Evolutionary conservation across 2,797 vertebrate species (phyloP).

Genomic region (Dermochelys coriacea): DNA sequence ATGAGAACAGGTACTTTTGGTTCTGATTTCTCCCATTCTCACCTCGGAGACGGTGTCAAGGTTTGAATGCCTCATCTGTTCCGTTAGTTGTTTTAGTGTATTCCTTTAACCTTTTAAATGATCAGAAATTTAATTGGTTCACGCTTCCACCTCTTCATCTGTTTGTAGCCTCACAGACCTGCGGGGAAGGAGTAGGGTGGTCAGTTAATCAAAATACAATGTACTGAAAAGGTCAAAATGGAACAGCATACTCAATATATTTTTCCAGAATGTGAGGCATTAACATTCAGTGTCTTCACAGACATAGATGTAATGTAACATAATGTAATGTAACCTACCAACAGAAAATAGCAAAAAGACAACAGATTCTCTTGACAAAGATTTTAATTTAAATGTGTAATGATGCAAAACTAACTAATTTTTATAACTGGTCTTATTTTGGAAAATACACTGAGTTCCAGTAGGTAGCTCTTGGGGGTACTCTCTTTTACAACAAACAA

Average conservation of each 20-base stretch:
- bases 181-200: conserved; percentile 54
- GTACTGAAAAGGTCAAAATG: conserved; percentile 73
- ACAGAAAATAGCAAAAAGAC: conserved; percentile 52
- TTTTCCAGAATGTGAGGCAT: conserved; percentile 57
- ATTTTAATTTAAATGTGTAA: conserved; percentile 70
- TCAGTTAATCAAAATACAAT: conserved; percentile 75
- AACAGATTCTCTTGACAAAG: conserved; percentile 50
- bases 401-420: not conserved
- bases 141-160: conserved; percentile 31
- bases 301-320: not conserved
- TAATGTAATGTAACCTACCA: not conserved
- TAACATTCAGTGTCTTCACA: conserved; percentile 61
- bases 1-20: not conserved
- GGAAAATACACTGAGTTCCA: conserved; percentile 25
- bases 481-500: not conserved
- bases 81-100: not conserved
- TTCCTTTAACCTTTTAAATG: conserved; percentile 32
- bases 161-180: conserved; percentile 50
- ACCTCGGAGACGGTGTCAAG: accelerated
- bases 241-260: conserved; percentile 46
- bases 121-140: conserved; percentile 37
- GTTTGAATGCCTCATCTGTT: not conserved
- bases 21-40: not conserved
- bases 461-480: not conserved
- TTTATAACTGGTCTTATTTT: not conserved